Percentiles rank a stretch among this genome's conserved stretches.
These are phyloP conservation scores for Tauraco hartlaubi DNA, from an alignment of 2,797 vertebrate species.

Conservation along the genomic window DNA sequence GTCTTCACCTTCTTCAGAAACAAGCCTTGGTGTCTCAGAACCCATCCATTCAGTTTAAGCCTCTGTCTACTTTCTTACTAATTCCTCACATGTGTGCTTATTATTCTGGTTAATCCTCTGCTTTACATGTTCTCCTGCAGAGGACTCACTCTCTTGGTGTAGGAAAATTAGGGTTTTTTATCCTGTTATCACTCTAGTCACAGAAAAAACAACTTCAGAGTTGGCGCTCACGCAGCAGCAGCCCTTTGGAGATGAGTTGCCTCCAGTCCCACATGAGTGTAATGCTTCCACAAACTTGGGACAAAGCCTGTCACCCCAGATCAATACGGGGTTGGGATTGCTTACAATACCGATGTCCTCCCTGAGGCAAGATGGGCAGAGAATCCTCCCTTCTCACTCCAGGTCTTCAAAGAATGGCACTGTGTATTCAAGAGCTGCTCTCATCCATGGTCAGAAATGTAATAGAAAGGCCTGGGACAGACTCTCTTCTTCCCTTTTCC, in stretches of 20 bases:
- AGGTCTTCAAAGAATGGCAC: not conserved
- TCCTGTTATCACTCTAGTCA: not conserved
- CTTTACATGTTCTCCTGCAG: not conserved
- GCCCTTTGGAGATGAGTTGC: fast-evolving
- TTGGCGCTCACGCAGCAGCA: not conserved
- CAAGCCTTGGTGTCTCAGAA: not conserved
- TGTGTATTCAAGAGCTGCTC: not conserved
- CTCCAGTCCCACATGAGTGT: not conserved
- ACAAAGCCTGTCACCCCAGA: not conserved
- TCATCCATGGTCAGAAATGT: not conserved
- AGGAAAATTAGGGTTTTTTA: not conserved
- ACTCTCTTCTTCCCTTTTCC: not conserved
- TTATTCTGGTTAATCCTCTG: not conserved
- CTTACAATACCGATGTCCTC: not conserved
- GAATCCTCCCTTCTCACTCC: not conserved
- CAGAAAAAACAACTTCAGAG: not conserved
- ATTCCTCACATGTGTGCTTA: not conserved
- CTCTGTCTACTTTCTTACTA: not conserved
- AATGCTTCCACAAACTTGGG: not conserved
- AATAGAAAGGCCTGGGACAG: not conserved
- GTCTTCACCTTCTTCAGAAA: not conserved
- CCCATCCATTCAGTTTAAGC: not conserved
- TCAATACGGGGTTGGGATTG: not conserved
- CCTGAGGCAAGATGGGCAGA: not conserved
- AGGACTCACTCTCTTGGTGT: not conserved